Evolutionary conservation across 2,797 vertebrate genomes (phyloP), one percentile per base, ranked within the genome.

Genomic region (Cynopterus sphinx): DNA sequence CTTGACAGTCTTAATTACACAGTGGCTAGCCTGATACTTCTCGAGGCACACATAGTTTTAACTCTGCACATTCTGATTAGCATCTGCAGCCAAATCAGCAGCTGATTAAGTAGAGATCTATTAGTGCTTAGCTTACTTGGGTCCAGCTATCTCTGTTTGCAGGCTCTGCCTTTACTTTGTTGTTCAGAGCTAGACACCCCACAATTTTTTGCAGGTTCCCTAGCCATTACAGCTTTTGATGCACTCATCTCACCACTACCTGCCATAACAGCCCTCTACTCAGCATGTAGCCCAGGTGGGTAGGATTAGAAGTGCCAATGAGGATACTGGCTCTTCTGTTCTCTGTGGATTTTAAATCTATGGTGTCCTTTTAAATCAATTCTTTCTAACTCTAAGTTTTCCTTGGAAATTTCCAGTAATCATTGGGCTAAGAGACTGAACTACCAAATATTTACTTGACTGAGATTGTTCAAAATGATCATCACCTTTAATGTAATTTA

Each of bases 1-100:
- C 46, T 36, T 1, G 1, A 3, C 39, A 24, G 7, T 39, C 39
- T 51, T 82, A 4, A 1, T 41, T 61, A 2, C 39, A 3, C 6
- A 31, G 2, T 17, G 2, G 46, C 12, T 8, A 73, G 19, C 22
- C n/a, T 41, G 12, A 24, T 85, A 49, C 6, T 65, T 70, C 67
- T 28, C 59, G n/a, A 36, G 53, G 28, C 7, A 2, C n/a, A 11
- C 11, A 0, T 33, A 16, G 26, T 19, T 71, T 26, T 36, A 53
- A 31, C 61, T 57, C 68, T 43, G 46, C 4, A 6, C 11, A 8
- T 57, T 49, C 43, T 41, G 11, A 70, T 21, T 6, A 36, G 13
- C 63, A 74, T 39, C 61, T 63, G 39, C 28, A 15, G 4, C 21
- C 41, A 51, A 78, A 39, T 28, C 51, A 73, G 6, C 46, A 87